A percentile compares a stretch with the other conserved stretches of the same genome.
Evolutionary conservation across 2,888 invertebrate species (phyloP).

Genomic region (Dolichomitus sp.): DNA sequence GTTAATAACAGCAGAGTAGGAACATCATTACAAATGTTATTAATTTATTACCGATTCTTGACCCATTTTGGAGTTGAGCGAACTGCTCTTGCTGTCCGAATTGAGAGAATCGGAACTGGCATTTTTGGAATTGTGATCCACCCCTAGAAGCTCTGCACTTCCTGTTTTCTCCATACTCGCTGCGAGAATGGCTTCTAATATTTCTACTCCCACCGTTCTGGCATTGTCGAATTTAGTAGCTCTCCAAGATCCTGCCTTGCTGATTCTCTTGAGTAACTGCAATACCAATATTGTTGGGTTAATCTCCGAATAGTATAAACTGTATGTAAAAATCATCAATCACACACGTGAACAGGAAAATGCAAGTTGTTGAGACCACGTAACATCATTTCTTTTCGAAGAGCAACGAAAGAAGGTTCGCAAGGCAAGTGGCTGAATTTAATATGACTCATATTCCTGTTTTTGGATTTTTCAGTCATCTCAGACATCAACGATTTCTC

Average conservation of each 20-base stretch:
- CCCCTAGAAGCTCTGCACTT: constrained; percentile 89
- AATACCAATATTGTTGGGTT: background rate
- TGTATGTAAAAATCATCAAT: too few species aligned
- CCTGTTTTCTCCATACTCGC: constrained; percentile 89
- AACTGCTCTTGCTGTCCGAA: constrained; percentile 95
- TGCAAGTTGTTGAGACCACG: background rate
- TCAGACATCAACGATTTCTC: background rate
- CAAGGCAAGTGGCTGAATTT: background rate
- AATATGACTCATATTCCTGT: background rate
- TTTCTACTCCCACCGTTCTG: constrained; percentile 59
- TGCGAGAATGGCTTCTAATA: constrained; percentile 55
- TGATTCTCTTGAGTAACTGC: constrained; percentile 47
- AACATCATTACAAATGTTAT: background rate
- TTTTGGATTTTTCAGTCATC: background rate
- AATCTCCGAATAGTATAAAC: background rate
- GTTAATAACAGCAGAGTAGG: background rate
- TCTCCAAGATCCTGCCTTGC: background rate
- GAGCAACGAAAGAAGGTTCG: background rate
- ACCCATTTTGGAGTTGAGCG: constrained; percentile 94
- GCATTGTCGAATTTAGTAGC: constrained; percentile 54
- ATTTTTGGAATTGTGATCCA: constrained; percentile 91
- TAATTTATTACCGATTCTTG: constrained; percentile 91
- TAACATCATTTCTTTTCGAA: constrained; percentile 18
- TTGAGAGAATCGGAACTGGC: constrained; percentile 93
- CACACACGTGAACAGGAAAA: constrained; percentile 20